Evolutionary conservation across 2,113 vertebrate genomes (phyloP), one percentile per base, ranked within the genome.

Genomic region (Anolis sagrei): DNA sequence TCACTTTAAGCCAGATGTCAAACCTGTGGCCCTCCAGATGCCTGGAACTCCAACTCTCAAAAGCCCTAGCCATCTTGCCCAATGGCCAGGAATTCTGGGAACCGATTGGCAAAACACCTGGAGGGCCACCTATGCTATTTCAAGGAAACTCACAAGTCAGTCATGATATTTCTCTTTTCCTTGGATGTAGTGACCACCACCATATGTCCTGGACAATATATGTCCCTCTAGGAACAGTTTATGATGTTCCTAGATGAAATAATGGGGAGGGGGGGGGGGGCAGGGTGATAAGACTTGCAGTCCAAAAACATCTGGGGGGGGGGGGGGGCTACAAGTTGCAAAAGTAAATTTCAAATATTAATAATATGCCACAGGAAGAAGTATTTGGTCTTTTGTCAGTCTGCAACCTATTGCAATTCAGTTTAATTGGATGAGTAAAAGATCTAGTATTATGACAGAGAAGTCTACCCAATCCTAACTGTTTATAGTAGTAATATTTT

Each of bases 401-500:
- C 34, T 34, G 36, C 10, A 27, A 27, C 18, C 32, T 36, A 66
- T 18, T 39, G 32, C 78, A 29, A 79, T 64, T 36, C 25, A 66
- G 25, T 61, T 58, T 27, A 58, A 58, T 79, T 79, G 49, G 21
- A 21, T 64, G 61, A 18, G 10, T n/a, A 61, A 29, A 34, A 27
- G 25, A 44, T 18, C 54, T 44, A 61, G 7, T 77, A 36, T 78
- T 78, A 51, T 54, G 48, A 13, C 21, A 79, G 58, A 36, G 4
- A 62, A 36, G 62, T 19, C 77, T 61, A 64, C 23, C 32, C 77
- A 44, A 21, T 36, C 54, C 51, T 44, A 44, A 44, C 39, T 36
- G n/a, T 82, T 82, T 68, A 44, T 91, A 16, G 70, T 51, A 74
- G 81, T 90, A 90, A 73, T 74, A 80, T 68, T 86, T 89, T 76